A percentile compares a stretch with the other conserved stretches of the same genome.
phyloP scores from a whole-genome alignment of 2,797 vertebrate genomes.

The Spheniscus humboldti region DNA sequence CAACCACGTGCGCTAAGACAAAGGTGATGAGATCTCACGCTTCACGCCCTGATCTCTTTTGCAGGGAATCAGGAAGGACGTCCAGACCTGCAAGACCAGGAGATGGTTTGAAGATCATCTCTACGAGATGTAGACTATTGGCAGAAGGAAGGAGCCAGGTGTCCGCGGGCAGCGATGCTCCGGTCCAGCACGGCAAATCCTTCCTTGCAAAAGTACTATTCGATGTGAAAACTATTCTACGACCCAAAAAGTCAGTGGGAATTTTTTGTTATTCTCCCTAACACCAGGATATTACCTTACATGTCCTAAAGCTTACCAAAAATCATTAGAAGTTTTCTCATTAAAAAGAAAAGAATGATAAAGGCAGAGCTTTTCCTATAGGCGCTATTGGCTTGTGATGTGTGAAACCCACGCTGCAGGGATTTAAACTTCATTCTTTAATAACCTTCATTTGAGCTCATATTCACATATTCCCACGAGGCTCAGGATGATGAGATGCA shows the following conservation, averaged over 20 bases:
- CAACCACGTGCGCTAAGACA: not conserved
- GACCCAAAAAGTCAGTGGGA: not conserved
- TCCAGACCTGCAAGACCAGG: not conserved
- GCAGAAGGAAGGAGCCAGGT: not conserved
- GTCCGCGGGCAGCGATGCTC: fast-evolving
- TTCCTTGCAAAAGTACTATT: not conserved
- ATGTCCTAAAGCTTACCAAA: not conserved
- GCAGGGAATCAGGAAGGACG: not conserved
- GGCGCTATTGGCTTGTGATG: not conserved
- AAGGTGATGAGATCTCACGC: not conserved
- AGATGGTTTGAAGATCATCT: not conserved
- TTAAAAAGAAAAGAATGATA: not conserved
- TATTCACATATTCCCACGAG: not conserved
- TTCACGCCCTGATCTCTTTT: not conserved
- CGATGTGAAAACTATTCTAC: not conserved
- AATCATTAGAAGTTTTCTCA: not conserved
- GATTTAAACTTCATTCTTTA: not conserved
- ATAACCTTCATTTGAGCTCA: not conserved
- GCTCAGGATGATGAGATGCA: not conserved
- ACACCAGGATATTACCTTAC: not conserved
- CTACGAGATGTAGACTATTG: not conserved
- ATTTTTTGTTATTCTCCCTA: not conserved
- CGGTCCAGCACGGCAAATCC: not conserved
- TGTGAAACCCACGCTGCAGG: not conserved
- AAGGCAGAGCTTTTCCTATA: not conserved